These are phyloP conservation scores for Saimiri boliviensis DNA, from an alignment of 2,113 vertebrate genomes.

Conservation along the genomic window DNA sequence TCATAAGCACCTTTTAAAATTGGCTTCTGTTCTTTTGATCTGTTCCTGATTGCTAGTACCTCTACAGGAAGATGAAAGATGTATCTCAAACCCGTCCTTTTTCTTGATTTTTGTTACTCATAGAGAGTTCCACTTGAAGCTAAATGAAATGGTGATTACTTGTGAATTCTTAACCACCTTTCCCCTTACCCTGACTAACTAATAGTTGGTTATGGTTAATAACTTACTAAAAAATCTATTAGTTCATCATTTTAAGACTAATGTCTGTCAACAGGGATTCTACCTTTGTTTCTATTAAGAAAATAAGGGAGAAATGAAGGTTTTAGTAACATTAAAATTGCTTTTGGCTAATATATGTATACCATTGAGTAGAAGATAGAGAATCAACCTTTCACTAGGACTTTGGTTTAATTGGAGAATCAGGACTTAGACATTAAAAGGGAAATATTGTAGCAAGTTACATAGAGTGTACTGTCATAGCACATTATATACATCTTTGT, in stretches of 20 bases:
- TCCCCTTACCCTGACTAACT: neutral
- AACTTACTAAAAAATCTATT: neutral
- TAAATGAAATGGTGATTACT: neutral
- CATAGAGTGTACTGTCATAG: neutral
- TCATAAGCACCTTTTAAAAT: neutral
- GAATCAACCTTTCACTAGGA: neutral
- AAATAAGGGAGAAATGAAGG: neutral
- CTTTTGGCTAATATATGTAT: neutral
- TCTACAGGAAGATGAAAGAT: neutral
- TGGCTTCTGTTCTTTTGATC: neutral
- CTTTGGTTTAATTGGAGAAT: neutral
- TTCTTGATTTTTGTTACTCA: slow-evolving; percentile 4
- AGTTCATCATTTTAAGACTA: slow-evolving; percentile 4
- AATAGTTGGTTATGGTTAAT: neutral
- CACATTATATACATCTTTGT: neutral
- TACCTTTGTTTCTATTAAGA: neutral
- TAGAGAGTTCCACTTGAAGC: neutral
- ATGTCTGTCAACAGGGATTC: neutral
- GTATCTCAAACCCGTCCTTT: neutral
- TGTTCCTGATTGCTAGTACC: neutral
- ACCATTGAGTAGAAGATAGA: neutral
- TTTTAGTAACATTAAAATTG: neutral
- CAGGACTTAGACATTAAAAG: neutral
- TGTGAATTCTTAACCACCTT: neutral
- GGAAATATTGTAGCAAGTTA: neutral